phyloP scores from a whole-genome alignment of 2,888 invertebrate genomes.

The Ceriagrion tenellum region DNA sequence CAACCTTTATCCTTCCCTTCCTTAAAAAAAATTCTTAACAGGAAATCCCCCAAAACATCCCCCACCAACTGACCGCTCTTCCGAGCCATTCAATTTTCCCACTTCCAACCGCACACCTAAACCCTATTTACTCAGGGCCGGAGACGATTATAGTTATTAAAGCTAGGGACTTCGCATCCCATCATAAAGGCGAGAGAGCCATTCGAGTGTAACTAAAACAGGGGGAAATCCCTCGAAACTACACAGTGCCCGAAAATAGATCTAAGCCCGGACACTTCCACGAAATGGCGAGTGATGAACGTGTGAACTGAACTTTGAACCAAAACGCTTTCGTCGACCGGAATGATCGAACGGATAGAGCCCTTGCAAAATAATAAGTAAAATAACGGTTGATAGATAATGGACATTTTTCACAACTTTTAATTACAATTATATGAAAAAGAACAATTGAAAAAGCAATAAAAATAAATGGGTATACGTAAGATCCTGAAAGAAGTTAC shows the following conservation, averaged over 20 bases:
- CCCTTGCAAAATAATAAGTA: too few relatives aligned
- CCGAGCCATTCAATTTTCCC: not conserved
- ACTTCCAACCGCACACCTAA: not conserved
- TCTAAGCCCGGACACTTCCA: not conserved
- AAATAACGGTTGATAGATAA: too few relatives aligned
- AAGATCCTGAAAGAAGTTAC: too few relatives aligned
- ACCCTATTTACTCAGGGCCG: not conserved
- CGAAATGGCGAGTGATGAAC: not conserved
- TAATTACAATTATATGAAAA: too few relatives aligned
- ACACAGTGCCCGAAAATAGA: not conserved
- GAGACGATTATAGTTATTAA: slow-evolving; percentile 8
- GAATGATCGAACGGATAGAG: too few relatives aligned
- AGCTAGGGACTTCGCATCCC: not conserved
- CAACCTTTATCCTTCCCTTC: too few relatives aligned
- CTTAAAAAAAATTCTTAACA: too few relatives aligned
- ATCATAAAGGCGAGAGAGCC: not conserved
- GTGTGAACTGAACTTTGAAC: not conserved
- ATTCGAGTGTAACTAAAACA: not conserved
- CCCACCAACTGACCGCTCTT: not conserved
- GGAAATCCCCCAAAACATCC: not conserved
- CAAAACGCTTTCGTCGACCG: not conserved
- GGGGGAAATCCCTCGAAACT: not conserved
- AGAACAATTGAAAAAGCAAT: too few relatives aligned
- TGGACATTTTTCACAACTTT: too few relatives aligned
- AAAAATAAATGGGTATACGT: too few relatives aligned